Evolutionary conservation across 92 coral and sea anemone genomes (phyloP), one percentile per base, ranked within the genome.

Genomic region (Ricordea florida): DNA sequence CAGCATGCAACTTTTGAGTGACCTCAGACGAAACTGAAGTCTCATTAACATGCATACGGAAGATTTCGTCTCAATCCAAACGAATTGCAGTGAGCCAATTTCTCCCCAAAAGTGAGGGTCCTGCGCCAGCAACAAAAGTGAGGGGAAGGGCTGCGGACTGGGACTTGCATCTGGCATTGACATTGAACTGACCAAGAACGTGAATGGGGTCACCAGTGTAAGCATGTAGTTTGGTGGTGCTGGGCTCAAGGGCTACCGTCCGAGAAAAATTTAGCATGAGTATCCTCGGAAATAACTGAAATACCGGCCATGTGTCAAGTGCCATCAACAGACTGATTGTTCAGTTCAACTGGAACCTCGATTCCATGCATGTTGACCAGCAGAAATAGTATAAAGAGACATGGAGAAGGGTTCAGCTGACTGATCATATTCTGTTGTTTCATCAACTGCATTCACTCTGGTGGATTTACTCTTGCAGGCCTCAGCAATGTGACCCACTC

Each of bases 81-180:
- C 51, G 35, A 10, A 81, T 69, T 56, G 66, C 60, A 48, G 28
- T 25, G 44, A 50, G 62, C 52, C 65, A 25, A 42, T 71, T 55
- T 66, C 85, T 61, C 25, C 85, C 88, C 25, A 82, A 21, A 34
- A 82, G 72, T 24, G 88, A 76, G 7, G 80, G 87, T 14, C 91
- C 86, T 10, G 71, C n/a, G 27, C 87, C 91, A 14, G 61, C 70
- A 48, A 86, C 87, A 5, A 80, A 78, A 7, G 53, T 41, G 14
- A 80, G 49, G 34, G 90, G 91, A 22, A 86, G 79, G 35, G 47
- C 62, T 32, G 62, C 85, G 51, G 50, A 18, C 47, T 78, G 85
- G 15, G 52, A 35, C 65, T 77, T 26, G 67, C 42, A 84, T 65
- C 36, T 62, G 30, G 73, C 85, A 15, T 51, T 37, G 32, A 42